Evolutionary conservation across 2,113 vertebrate genomes (phyloP), one percentile per base, ranked within the genome.

Genomic region (Notarius quadriscutis): DNA sequence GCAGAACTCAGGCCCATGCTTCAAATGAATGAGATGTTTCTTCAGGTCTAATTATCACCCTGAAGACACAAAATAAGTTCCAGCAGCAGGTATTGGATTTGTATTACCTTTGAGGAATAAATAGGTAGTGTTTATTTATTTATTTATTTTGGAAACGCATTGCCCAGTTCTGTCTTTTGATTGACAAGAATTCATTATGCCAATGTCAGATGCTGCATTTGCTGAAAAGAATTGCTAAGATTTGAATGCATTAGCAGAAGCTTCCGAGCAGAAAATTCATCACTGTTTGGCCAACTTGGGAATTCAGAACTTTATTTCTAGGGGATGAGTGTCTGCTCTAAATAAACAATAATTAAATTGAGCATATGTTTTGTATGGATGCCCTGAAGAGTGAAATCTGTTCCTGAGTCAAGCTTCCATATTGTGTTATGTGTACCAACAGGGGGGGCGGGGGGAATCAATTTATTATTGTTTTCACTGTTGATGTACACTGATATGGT

Each of bases 1-100:
- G 77, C 51, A 69, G 83, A 87, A 27, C 51, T 57, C 50, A 53
- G 20, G 51, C 86, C 65, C 72, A 41, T 72, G 87, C 25, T 83
- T 81, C 72, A 86, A 86, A 86, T 25, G 7, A 86, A 65, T 81
- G 12, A 58, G 69, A 82, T 50, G n/a, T 57, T 85, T 85, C 7
- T 11, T 48, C 78, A 69, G 78, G 1, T 27, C 75, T 90, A 90
- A 88, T 90, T 88, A 90, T 88, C 63, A 72, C 79, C 63, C 62
- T 22, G 30, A 86, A 81, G 85, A 81, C 77, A 86, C 18, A 69
- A 27, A 57, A 65, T 55, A 20, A 7, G 60, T 86, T 72, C 25
- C 34, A 34, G 51, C 85, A 86, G 79, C 78, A 71, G 34, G 34
- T 55, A 82, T 58, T 81, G 78, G 65, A 58, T 87, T 82, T 81